phyloP scores from a whole-genome alignment of 23 tunicate species.

The Styela plicata region DNA sequence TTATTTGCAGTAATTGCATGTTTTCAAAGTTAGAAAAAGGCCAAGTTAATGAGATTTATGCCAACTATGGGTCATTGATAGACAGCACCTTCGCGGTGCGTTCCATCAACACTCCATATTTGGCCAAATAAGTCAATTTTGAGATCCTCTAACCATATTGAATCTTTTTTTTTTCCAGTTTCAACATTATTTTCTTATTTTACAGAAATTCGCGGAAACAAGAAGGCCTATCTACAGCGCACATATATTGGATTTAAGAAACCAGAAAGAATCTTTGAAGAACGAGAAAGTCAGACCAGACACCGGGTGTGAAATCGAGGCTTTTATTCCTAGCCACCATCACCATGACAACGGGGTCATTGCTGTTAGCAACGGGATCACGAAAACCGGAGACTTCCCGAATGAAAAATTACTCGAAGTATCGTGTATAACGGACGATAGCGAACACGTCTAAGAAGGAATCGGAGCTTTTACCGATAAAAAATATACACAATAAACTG shows the following conservation, averaged over 20 bases:
- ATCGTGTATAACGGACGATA: background rate
- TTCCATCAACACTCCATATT: too few species aligned
- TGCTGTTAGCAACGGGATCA: background rate
- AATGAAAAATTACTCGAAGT: background rate
- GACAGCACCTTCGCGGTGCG: too few species aligned
- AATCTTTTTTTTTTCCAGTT: too few species aligned
- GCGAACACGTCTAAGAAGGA: background rate
- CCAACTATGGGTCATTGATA: too few species aligned
- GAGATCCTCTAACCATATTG: too few species aligned
- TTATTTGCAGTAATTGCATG: too few species aligned
- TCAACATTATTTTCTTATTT: too few species aligned
- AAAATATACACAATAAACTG: background rate
- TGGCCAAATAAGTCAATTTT: too few species aligned
- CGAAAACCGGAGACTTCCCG: background rate
- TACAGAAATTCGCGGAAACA: conserved; percentile 15
- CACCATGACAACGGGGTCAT: background rate
- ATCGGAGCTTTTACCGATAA: background rate
- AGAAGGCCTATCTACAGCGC: background rate
- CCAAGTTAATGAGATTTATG: too few species aligned
- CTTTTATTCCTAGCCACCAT: background rate
- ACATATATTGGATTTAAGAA: conserved; percentile 8
- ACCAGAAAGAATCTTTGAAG: background rate
- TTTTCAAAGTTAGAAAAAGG: too few species aligned
- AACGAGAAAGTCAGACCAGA: background rate
- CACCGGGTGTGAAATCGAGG: background rate